A percentile compares a stretch with the other conserved stretches of the same genome.
Conservation (phyloP, 2,113 vertebrate genomes). For the Ceyx margarethae region DNA sequence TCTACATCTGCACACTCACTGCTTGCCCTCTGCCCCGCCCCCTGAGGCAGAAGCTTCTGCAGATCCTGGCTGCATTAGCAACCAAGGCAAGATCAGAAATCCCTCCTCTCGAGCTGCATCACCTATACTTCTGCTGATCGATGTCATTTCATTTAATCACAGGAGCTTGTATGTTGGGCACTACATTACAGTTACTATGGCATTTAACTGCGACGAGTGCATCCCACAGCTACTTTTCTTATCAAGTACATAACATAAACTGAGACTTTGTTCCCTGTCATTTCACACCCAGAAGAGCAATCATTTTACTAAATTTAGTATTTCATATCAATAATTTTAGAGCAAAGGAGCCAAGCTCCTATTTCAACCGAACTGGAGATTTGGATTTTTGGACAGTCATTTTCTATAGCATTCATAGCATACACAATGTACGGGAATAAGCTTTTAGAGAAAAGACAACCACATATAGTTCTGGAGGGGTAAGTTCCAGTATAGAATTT, state of each 20-base stretch:
- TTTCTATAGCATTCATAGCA: background rate
- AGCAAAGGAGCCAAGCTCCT: background rate
- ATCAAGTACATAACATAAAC: background rate
- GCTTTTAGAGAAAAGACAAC: background rate
- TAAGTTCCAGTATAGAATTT: background rate
- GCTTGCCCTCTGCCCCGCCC: background rate
- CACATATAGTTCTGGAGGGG: background rate
- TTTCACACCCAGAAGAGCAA: background rate
- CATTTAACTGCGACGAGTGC: background rate
- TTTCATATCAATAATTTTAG: background rate
- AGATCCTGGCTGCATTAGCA: background rate
- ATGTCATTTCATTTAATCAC: background rate
- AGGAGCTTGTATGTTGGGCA: background rate
- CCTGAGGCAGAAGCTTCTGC: constrained; percentile 27
- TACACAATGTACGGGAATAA: background rate
- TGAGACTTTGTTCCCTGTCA: constrained; percentile 11
- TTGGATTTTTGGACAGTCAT: background rate
- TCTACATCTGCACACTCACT: constrained; percentile 17
- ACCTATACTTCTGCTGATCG: background rate
- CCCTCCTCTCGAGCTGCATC: background rate
- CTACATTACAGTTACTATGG: constrained; percentile 11
- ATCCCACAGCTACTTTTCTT: background rate
- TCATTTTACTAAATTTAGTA: background rate
- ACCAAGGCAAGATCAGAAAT: background rate
- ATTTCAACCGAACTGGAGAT: background rate